phyloP scores from a whole-genome alignment of 2,113 vertebrate species.

The Pleuronectes platessa region DNA sequence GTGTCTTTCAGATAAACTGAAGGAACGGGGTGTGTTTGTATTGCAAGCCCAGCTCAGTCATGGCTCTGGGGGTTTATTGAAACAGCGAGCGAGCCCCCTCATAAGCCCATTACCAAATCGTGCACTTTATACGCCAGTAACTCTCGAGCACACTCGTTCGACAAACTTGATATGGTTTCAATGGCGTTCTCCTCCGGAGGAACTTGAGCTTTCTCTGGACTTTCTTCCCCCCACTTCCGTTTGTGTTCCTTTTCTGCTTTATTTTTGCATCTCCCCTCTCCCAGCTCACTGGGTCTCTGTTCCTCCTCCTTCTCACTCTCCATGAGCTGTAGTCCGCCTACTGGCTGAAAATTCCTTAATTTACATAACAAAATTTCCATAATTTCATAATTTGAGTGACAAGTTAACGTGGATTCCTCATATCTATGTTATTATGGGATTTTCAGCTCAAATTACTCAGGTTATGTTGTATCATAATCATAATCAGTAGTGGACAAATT shows the following conservation, averaged over 20 bases:
- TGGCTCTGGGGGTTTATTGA: conserved; percentile 81
- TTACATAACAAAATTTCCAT: conserved; percentile 47
- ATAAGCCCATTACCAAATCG: conserved; percentile 75
- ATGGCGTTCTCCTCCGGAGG: conserved; percentile 52
- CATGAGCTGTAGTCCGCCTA: conserved; percentile 70
- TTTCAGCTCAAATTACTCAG: neutral
- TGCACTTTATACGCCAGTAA: conserved; percentile 62
- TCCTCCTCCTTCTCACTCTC: conserved; percentile 49
- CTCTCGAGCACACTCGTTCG: conserved; percentile 46
- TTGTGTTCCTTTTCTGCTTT: conserved; percentile 62
- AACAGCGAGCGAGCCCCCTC: conserved; percentile 73
- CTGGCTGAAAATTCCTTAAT: conserved; percentile 60
- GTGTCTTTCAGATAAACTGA: conserved; percentile 86
- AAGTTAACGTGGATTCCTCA: neutral
- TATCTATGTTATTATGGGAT: neutral
- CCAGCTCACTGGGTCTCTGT: conserved; percentile 30
- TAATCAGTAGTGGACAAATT: neutral
- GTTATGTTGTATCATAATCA: neutral
- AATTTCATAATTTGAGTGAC: conserved; percentile 52
- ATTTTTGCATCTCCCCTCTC: conserved; percentile 66
- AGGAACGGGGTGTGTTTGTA: conserved; percentile 84
- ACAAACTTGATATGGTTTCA: conserved; percentile 71
- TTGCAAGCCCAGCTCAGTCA: conserved; percentile 79
- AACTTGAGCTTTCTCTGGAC: conserved; percentile 60
- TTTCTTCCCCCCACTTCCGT: conserved; percentile 65